A percentile compares a stretch with the other conserved stretches of the same genome.
Evolutionary conservation across 2,113 vertebrate species (phyloP).

Genomic region (Cyanoderma ruficeps): DNA sequence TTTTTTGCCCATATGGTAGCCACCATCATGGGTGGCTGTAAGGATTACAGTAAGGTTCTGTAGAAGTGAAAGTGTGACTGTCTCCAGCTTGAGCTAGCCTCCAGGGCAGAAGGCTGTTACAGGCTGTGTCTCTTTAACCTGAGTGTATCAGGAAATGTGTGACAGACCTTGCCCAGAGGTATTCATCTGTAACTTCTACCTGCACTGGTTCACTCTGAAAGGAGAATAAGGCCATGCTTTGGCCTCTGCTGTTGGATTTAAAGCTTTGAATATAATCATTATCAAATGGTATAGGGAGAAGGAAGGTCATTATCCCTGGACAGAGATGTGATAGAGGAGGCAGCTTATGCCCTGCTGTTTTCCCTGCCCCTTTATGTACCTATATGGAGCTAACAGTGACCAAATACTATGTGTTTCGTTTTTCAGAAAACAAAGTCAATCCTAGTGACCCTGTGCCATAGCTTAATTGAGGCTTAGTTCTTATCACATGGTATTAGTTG

Average conservation of each 20-base stretch:
- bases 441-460: slow-evolving; percentile 38
- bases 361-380: not conserved
- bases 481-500: slow-evolving; percentile 66
- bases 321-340: not conserved
- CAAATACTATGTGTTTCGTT: not conserved
- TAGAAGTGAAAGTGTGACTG: not conserved
- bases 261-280: not conserved
- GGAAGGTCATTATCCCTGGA: not conserved
- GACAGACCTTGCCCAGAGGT: slow-evolving; percentile 65
- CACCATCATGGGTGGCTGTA: not conserved
- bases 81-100: slow-evolving; percentile 52
- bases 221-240: slow-evolving; percentile 22
- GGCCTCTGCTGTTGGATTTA: slow-evolving; percentile 1
- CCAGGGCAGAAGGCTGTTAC: slow-evolving; percentile 34
- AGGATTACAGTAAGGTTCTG: not conserved
- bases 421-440: not conserved
- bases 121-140: slow-evolving; percentile 55
- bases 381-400: not conserved
- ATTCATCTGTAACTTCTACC: slow-evolving; percentile 59
- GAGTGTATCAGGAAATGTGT: slow-evolving; percentile 38
- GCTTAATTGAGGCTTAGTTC: slow-evolving; percentile 65
- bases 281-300: not conserved
- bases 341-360: not conserved
- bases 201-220: not conserved
- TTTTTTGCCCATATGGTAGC: not conserved